phyloP scores from a whole-genome alignment of 2,113 vertebrate genomes.

The Chlamydotis undulata region DNA sequence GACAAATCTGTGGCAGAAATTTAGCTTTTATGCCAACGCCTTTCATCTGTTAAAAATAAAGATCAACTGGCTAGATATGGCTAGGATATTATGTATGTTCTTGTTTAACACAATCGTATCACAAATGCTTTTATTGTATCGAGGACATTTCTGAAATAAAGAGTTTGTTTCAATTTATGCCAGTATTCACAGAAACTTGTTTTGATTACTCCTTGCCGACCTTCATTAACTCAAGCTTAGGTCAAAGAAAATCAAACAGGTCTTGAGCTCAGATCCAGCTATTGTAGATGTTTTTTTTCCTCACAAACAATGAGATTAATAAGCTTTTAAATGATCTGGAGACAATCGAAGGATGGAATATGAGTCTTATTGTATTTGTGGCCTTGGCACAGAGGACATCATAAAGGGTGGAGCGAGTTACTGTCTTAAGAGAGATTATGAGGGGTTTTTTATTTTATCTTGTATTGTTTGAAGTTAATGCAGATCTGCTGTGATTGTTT shows the following conservation, averaged over 20 bases:
- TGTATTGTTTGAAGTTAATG: neutral
- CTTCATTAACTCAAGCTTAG: neutral
- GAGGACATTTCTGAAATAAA: neutral
- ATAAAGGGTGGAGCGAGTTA: neutral
- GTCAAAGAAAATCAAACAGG: neutral
- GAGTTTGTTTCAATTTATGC: neutral
- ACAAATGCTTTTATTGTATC: neutral
- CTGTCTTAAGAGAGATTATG: neutral
- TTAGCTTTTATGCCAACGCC: neutral
- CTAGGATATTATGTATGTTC: neutral
- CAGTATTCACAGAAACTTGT: neutral
- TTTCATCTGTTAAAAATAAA: neutral
- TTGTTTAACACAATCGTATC: neutral
- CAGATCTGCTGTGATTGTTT: neutral
- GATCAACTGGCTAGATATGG: neutral
- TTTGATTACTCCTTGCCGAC: neutral
- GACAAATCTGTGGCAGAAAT: neutral
- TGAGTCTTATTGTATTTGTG: neutral
- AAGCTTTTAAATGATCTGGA: slow-evolving; percentile 30
- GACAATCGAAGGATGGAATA: neutral
- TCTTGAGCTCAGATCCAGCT: neutral
- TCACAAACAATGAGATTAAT: neutral
- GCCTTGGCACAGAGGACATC: neutral
- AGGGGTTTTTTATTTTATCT: neutral
- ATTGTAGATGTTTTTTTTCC: neutral